Conservation (phyloP, 2,113 vertebrate genomes). For the Recurvirostra avosetta region DNA sequence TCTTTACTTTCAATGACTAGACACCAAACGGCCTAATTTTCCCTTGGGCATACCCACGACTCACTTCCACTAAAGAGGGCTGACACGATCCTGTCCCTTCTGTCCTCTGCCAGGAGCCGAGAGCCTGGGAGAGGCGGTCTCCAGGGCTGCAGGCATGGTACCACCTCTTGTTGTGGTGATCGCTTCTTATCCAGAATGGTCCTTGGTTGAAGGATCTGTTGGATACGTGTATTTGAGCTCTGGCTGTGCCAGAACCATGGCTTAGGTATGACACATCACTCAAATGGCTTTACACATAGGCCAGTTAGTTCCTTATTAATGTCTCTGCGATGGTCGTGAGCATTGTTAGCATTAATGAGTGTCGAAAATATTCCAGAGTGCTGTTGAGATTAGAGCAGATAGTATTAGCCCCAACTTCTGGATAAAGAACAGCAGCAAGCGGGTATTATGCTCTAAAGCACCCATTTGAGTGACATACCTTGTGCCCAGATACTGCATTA, state of each 20-base stretch:
- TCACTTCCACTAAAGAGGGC: fast-evolving
- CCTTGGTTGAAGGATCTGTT: fast-evolving
- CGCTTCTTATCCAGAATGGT: fast-evolving
- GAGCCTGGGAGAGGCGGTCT: too few relatives aligned
- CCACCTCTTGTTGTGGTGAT: fast-evolving
- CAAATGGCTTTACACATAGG: fast-evolving
- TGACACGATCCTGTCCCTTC: fast-evolving
- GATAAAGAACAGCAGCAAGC: background rate
- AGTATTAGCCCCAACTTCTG: background rate
- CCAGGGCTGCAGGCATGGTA: background rate
- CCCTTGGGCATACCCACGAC: fast-evolving
- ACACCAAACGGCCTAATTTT: background rate
- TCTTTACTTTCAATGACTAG: background rate
- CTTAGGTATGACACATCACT: fast-evolving
- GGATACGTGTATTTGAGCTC: fast-evolving
- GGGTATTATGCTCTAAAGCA: background rate
- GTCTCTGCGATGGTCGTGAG: fast-evolving
- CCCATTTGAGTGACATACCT: background rate
- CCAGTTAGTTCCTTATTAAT: fast-evolving
- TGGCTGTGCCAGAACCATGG: fast-evolving
- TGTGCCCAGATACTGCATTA: fast-evolving
- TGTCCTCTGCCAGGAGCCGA: background rate
- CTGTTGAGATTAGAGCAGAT: background rate
- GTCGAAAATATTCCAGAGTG: background rate
- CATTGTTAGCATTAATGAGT: background rate